Evolutionary conservation across 2,888 invertebrate species (phyloP).

Genomic region (Ceriagrion tenellum): DNA sequence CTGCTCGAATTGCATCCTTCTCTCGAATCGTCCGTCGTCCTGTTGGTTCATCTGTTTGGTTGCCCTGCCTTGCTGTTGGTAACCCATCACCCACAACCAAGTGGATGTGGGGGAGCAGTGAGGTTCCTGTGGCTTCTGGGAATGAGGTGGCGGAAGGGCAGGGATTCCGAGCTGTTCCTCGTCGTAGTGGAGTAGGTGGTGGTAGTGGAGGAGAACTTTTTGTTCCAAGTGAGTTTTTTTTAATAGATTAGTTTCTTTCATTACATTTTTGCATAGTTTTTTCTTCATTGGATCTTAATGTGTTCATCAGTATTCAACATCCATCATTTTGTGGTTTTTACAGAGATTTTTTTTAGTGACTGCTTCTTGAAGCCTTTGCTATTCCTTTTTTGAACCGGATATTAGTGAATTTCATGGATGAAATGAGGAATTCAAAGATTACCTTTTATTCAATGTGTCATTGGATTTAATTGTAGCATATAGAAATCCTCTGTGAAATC

Average conservation of each 20-base stretch:
- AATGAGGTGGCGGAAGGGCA: conserved; percentile 44
- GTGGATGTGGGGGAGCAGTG: conserved; percentile 79
- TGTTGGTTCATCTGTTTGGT: conserved; percentile 80
- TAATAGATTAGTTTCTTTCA: not conserved
- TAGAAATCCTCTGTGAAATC: no score
- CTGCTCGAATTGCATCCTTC: conserved; percentile 82
- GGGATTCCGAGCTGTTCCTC: conserved; percentile 32
- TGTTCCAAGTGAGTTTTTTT: conserved; percentile 17
- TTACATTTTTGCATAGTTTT: no score
- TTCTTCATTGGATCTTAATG: not conserved
- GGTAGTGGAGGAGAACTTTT: conserved; percentile 55
- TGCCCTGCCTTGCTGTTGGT: conserved; percentile 81
- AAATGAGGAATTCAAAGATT: no score
- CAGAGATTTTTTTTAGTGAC: no score
- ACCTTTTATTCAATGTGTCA: no score
- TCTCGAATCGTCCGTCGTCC: conserved; percentile 80
- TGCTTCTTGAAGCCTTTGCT: no score
- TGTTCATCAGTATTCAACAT: no score
- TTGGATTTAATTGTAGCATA: no score
- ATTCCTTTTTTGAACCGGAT: no score
- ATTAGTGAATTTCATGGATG: no score
- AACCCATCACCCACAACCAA: conserved; percentile 78
- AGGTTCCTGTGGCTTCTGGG: conserved; percentile 73
- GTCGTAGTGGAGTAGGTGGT: conserved; percentile 56
- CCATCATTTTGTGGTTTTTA: no score